phyloP scores from a whole-genome alignment of 2,888 invertebrate genomes.

The Glomeris marginata region DNA sequence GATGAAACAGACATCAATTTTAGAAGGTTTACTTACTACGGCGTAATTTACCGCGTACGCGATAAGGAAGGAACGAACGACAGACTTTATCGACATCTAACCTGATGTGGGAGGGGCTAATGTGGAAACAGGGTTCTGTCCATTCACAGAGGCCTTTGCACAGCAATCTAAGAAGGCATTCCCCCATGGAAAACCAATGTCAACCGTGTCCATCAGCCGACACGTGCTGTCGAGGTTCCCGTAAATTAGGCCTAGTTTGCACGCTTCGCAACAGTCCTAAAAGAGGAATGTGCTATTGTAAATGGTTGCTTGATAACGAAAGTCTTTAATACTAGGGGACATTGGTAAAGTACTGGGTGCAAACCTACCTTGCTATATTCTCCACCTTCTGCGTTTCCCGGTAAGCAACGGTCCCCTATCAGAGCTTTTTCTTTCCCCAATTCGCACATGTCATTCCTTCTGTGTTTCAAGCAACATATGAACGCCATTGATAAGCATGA shows the following conservation, averaged over 20 bases:
- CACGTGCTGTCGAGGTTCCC: constrained; percentile 40
- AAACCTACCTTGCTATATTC: constrained; percentile 21
- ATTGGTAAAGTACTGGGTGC: too few relatives aligned
- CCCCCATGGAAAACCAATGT: constrained; percentile 43
- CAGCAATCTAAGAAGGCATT: constrained; percentile 48
- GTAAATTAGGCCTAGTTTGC: constrained; percentile 45
- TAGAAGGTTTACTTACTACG: too few relatives aligned
- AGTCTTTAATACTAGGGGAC: too few relatives aligned
- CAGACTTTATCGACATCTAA: too few relatives aligned
- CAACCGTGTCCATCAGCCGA: constrained; percentile 33
- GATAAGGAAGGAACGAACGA: too few relatives aligned
- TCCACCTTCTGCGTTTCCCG: constrained; percentile 10
- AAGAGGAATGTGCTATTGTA: constrained; percentile 10
- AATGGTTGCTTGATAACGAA: too few relatives aligned
- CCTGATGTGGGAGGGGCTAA: constrained; percentile 2
- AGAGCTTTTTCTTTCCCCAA: constrained; percentile 38
- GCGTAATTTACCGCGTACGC: too few relatives aligned
- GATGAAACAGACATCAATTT: background rate
- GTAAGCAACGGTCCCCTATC: constrained; percentile 28
- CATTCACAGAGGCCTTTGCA: constrained; percentile 26
- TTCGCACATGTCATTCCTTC: constrained; percentile 34
- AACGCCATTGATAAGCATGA: constrained; percentile 45
- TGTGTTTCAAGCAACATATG: constrained; percentile 44
- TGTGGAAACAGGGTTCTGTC: background rate
- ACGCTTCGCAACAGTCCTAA: constrained; percentile 47